These are phyloP conservation scores for Gambusia holbrooki DNA, from an alignment of 2,113 vertebrate species.

Conservation along the genomic window DNA sequence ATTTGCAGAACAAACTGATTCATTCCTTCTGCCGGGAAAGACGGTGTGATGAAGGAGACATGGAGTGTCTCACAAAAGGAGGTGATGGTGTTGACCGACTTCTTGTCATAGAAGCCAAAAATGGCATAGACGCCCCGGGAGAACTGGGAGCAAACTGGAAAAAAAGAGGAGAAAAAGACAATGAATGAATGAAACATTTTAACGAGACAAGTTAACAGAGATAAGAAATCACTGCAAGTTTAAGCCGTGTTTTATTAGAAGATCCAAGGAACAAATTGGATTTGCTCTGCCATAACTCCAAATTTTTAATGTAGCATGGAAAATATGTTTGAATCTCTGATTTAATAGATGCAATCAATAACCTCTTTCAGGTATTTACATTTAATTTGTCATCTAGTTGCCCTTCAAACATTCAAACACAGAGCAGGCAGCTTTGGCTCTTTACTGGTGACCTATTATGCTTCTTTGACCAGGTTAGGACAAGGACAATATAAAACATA, in stretches of 20 bases:
- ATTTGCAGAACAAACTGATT: constrained; percentile 98
- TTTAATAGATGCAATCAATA: no score
- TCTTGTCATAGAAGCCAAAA: constrained; percentile 99
- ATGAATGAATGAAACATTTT: neutral
- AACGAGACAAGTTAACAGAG: neutral
- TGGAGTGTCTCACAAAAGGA: constrained; percentile 97
- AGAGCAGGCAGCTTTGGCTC: no score
- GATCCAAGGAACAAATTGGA: neutral
- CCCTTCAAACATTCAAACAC: no score
- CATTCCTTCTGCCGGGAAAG: constrained; percentile 95
- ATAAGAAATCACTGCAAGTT: neutral
- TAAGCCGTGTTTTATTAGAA: neutral
- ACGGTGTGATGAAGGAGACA: constrained; percentile 97
- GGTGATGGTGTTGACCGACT: constrained; percentile 98
- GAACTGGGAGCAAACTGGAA: constrained; percentile 96
- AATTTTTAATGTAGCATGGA: no score
- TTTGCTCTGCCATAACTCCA: neutral
- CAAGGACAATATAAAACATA: no score
- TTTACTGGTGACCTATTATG: no score
- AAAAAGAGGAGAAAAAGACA: neutral
- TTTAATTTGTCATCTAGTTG: no score
- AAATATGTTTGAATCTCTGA: no score
- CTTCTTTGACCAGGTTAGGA: no score
- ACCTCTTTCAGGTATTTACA: no score
- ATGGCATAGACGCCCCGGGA: constrained; percentile 98